Percentiles rank a stretch among this genome's conserved stretches.
phyloP scores from a whole-genome alignment of 2,888 invertebrate species.

The Leptogaster cylindrica region DNA sequence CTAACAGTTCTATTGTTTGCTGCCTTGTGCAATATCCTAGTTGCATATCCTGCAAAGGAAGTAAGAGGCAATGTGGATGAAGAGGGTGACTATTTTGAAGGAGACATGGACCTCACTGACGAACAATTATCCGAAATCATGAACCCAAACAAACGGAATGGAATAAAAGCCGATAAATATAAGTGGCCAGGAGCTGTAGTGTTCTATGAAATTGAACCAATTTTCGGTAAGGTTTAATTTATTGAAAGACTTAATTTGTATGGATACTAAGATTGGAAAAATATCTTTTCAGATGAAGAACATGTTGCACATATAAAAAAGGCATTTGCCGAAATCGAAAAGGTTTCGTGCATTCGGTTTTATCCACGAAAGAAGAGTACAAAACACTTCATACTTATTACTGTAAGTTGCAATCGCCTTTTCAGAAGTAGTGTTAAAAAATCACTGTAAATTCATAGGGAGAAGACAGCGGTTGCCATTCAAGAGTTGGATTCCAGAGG shows the following conservation, averaged over 20 bases:
- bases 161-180: slow-evolving; percentile 64
- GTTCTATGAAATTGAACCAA: slow-evolving; percentile 69
- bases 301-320: slow-evolving; percentile 69
- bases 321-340: slow-evolving; percentile 75
- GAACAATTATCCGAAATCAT: slow-evolving; percentile 45
- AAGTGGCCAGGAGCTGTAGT: slow-evolving; percentile 73
- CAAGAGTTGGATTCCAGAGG: slow-evolving; percentile 73
- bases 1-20: too few relatives aligned
- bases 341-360: slow-evolving; percentile 75
- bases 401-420: too few relatives aligned
- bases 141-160: slow-evolving; percentile 64
- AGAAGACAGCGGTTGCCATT: slow-evolving; percentile 72
- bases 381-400: slow-evolving; percentile 53
- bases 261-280: neutral
- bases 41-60: too few relatives aligned
- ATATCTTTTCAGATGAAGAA: slow-evolving; percentile 60
- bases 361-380: slow-evolving; percentile 65
- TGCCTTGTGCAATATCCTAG: too few relatives aligned
- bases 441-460: too few relatives aligned
- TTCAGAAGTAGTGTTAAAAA: too few relatives aligned
- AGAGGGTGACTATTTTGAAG: slow-evolving; percentile 74
- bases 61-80: slow-evolving; percentile 72
- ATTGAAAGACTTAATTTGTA: neutral
- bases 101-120: slow-evolving; percentile 73
- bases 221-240: slow-evolving; percentile 57